Conservation (phyloP, 2,113 vertebrate genomes). For the Thamnophis sirtalis region DNA sequence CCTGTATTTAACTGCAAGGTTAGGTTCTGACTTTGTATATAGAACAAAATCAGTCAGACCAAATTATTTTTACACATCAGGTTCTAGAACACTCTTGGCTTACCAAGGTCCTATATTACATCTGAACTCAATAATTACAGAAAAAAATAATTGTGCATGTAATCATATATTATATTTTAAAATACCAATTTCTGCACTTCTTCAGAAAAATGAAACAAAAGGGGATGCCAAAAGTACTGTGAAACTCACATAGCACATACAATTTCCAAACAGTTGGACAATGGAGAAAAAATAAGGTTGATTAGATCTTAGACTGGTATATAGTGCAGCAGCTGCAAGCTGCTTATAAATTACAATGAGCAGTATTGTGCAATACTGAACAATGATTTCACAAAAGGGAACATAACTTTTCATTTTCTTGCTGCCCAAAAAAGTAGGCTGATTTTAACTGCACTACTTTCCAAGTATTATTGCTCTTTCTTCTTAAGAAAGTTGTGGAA, state of each 20-base stretch:
- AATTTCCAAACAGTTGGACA: background rate
- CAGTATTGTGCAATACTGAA: background rate
- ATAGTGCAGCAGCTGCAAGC: background rate
- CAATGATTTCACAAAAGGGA: background rate
- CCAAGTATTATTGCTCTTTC: background rate
- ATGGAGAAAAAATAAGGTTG: background rate
- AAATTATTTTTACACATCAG: background rate
- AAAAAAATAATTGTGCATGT: background rate
- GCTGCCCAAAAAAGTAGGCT: background rate
- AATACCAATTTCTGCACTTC: background rate
- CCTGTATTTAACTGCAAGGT: background rate
- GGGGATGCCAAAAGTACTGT: background rate
- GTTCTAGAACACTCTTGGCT: background rate
- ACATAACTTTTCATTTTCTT: too few species aligned
- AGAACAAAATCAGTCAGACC: background rate
- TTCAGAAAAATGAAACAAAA: background rate
- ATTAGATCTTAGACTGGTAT: background rate
- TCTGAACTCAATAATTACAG: background rate
- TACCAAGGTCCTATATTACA: background rate
- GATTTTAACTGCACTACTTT: background rate
- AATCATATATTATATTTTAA: background rate
- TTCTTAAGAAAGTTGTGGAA: background rate
- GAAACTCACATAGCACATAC: background rate
- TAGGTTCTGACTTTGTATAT: background rate
- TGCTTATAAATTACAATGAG: background rate